Evolutionary conservation across 2,113 vertebrate genomes (phyloP), one percentile per base, ranked within the genome.

Genomic region (Platanista minor): DNA sequence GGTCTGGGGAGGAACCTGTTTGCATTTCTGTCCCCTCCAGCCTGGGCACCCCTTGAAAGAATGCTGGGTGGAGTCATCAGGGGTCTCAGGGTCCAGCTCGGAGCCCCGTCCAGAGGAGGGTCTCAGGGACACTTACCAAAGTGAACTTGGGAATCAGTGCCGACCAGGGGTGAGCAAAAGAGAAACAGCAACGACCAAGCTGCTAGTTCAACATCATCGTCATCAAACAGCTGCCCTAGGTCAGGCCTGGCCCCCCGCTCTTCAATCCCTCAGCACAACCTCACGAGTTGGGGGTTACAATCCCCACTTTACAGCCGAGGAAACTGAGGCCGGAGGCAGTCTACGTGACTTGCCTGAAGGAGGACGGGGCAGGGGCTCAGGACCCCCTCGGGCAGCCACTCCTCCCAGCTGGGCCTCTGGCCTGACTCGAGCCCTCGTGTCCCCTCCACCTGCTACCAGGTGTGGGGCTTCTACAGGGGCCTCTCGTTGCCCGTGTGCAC

Each of bases 381-480:
- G 17, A 64, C 2, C 3, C 67, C 12, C 31, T 3, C 0, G 29
- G 87, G 39, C 3, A 5, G n/a, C 36, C 5, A 25, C 13, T 10
- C 29, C 49, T 13, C 27, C 31, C 2, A 0, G 15, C 43, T 12
- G 11, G 54, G 9, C 52, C 77, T 29, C 81, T 33, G 12, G 52
- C 49, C 94, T 96, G 71, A 97, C 82, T 4, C 0, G 0, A 18
- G 33, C 9, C 81, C 46, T 31, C 1, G 7, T 61, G 86, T 36
- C 52, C 36, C 0, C 2, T 14, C 57, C 17, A 5, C 33, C 71
- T 1, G 3, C 23, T 20, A 0, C 62, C 87, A 99, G 99, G 89
- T 99, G 8, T 39, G 97, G 77, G 99, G 99, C 4, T 99, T 99
- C 98, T 99, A 99, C 97, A 98, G 98, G 74, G 99, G 99, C 10